A percentile compares a stretch with the other conserved stretches of the same genome.
Evolutionary conservation across 2,888 invertebrate species (phyloP).

Genomic region (Silvanus unidentatus): DNA sequence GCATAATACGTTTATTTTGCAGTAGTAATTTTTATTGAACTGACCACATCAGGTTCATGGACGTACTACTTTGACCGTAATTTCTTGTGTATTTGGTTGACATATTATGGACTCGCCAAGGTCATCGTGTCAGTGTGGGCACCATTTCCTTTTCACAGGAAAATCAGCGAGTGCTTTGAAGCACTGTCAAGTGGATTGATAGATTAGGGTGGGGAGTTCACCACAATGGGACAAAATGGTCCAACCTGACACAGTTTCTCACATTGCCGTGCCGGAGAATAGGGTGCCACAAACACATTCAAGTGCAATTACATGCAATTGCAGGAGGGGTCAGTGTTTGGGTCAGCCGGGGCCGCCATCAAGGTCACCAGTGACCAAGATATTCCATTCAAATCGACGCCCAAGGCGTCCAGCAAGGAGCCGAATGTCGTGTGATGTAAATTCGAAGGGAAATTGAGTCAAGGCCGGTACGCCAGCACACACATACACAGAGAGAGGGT

Average conservation of each 20-base stretch:
- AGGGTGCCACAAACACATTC: conserved; percentile 27
- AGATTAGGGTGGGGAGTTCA: too few relatives aligned
- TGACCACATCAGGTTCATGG: conserved; percentile 35
- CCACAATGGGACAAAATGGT: background rate
- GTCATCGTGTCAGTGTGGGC: background rate
- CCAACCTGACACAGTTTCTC: conserved; percentile 15
- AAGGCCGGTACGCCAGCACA: conserved; percentile 16
- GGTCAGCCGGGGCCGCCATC: conserved; percentile 43
- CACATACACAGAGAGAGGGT: too few relatives aligned
- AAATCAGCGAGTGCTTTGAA: too few relatives aligned
- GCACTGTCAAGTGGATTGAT: too few relatives aligned
- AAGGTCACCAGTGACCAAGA: conserved; percentile 39
- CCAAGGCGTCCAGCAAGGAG: too few relatives aligned
- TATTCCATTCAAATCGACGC: conserved; percentile 13
- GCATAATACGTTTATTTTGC: conserved; percentile 19
- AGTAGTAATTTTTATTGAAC: conserved; percentile 27
- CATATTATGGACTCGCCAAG: conserved; percentile 23
- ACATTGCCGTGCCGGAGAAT: conserved; percentile 12
- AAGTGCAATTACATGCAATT: conserved; percentile 41
- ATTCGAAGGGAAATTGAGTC: conserved; percentile 18
- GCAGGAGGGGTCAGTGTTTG: conserved; percentile 44
- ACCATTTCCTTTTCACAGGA: too few relatives aligned
- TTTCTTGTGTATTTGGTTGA: conserved; percentile 26
- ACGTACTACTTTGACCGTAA: conserved; percentile 32
- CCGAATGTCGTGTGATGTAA: too few relatives aligned